A percentile compares a stretch with the other conserved stretches of the same genome.
These are phyloP conservation scores for Acanthurus leucopareius DNA, from an alignment of 2,797 vertebrate species.

Conservation along the genomic window DNA sequence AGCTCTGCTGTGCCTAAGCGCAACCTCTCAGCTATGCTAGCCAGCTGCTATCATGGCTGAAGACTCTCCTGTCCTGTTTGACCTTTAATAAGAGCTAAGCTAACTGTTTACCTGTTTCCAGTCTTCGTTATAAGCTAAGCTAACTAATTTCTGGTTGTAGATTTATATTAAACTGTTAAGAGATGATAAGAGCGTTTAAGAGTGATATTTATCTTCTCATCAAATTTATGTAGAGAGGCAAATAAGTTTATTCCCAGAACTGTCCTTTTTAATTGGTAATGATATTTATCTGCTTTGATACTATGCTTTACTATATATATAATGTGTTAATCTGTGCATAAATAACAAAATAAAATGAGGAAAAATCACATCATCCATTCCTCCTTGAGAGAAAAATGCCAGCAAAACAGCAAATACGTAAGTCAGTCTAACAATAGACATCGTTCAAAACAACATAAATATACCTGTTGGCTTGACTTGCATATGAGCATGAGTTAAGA, in stretches of 20 bases:
- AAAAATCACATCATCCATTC: slow-evolving; percentile 5
- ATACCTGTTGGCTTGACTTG: slow-evolving; percentile 13
- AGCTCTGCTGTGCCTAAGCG: too few species aligned
- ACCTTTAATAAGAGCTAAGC: not conserved
- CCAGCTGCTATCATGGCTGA: too few species aligned
- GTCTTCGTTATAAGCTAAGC: not conserved
- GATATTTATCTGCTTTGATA: not conserved
- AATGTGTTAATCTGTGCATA: slow-evolving; percentile 11
- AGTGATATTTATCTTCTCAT: not conserved
- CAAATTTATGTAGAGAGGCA: not conserved
- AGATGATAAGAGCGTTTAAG: too few species aligned
- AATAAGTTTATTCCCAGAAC: not conserved
- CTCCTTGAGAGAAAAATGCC: slow-evolving; percentile 9
- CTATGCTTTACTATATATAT: not conserved
- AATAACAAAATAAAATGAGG: slow-evolving; percentile 32
- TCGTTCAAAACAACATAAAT: slow-evolving; percentile 61
- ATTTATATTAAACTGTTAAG: not conserved
- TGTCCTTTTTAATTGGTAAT: not conserved
- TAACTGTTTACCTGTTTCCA: not conserved
- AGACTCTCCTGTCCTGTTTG: not conserved
- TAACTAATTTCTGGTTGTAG: not conserved
- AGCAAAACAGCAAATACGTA: slow-evolving; percentile 34
- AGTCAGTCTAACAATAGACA: slow-evolving; percentile 72
- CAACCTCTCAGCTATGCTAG: too few species aligned
- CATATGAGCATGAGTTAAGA: slow-evolving; percentile 35